phyloP scores from a whole-genome alignment of 2,113 vertebrate species.

The Okapia johnstoni region DNA sequence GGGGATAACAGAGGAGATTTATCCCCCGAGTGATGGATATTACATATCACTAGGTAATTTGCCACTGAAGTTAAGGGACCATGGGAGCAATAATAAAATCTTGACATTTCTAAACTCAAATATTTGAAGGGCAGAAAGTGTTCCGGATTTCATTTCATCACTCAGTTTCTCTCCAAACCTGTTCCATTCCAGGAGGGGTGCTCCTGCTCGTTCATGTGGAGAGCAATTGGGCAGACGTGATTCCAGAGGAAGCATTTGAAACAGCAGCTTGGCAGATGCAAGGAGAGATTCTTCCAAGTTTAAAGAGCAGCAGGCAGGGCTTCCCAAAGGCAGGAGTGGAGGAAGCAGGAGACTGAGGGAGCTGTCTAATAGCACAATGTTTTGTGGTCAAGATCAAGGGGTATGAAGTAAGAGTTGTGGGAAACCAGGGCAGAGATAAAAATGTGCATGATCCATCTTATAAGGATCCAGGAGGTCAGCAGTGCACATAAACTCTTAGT shows the following conservation, averaged over 20 bases:
- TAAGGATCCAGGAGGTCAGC: not conserved
- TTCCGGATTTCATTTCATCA: slow-evolving; percentile 11
- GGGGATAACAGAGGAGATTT: not conserved
- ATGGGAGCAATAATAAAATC: not conserved
- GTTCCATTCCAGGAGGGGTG: not conserved
- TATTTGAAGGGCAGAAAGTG: not conserved
- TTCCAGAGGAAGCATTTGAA: slow-evolving; percentile 47
- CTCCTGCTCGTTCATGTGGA: slow-evolving; percentile 25
- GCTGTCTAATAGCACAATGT: not conserved
- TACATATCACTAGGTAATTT: not conserved
- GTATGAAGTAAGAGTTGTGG: slow-evolving; percentile 14
- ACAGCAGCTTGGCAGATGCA: slow-evolving; percentile 40
- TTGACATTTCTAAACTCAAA: not conserved
- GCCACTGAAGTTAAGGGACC: not conserved
- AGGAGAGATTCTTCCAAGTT: slow-evolving; percentile 34
- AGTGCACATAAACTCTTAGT: not conserved
- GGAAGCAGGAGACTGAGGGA: not conserved
- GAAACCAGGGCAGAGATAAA: not conserved
- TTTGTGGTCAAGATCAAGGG: slow-evolving; percentile 43
- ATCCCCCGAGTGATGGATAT: not conserved
- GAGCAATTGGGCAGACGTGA: not conserved
- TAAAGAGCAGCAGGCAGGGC: slow-evolving; percentile 55
- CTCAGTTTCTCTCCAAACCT: not conserved
- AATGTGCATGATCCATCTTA: not conserved
- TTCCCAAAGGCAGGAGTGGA: not conserved